A percentile compares a stretch with the other conserved stretches of the same genome.
Conservation (phyloP, 2,888 invertebrate species). For the Tetramorium bicarinatum region DNA sequence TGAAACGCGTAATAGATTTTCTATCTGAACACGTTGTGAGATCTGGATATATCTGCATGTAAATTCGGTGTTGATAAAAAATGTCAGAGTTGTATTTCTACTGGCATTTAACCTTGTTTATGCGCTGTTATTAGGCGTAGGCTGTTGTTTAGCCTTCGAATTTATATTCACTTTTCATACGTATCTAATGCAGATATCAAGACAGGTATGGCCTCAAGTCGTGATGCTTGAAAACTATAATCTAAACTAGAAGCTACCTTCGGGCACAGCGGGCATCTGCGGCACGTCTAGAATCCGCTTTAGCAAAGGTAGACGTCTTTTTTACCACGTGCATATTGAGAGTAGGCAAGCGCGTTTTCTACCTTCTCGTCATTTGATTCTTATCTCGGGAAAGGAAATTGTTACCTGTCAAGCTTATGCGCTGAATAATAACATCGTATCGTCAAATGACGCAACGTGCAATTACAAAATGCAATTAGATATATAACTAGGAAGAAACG, state of each 20-base stretch:
- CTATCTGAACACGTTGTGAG: background rate
- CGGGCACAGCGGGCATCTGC: background rate
- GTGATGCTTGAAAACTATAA: background rate
- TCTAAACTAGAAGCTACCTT: background rate
- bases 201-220: background rate
- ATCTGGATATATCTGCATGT: background rate
- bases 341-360: slow-evolving; percentile 34
- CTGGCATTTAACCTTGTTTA: background rate
- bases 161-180: background rate
- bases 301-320: slow-evolving; percentile 23
- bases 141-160: background rate
- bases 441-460: slow-evolving; percentile 9
- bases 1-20: background rate
- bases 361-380: slow-evolving; percentile 17
- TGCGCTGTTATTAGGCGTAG: background rate
- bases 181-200: background rate
- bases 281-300: background rate
- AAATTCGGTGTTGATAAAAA: background rate
- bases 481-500: background rate
- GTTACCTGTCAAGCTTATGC: slow-evolving; percentile 4
- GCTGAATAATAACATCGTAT: slow-evolving; percentile 8
- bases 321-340: background rate
- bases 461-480: slow-evolving; percentile 2
- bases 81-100: background rate
- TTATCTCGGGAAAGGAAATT: background rate